Evolutionary conservation across 37 sponge, comb jelly and placozoan genomes (phyloP).

Genomic region (Petrosia ficiformis): DNA sequence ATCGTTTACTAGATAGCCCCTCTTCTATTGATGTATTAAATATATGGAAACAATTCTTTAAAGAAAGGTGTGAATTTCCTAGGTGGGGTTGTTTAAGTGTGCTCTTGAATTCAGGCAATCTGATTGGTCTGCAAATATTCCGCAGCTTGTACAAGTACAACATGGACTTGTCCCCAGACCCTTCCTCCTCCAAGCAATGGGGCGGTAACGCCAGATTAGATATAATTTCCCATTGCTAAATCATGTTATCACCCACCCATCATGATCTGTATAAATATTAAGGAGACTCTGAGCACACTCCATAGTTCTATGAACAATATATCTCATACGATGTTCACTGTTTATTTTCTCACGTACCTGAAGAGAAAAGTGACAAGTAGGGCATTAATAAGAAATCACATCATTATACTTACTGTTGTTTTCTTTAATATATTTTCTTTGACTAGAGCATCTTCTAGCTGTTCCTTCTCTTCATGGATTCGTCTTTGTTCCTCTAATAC

Average conservation of each 20-base stretch:
- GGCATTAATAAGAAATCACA: not conserved
- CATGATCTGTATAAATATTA: slow-evolving; percentile 82
- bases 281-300: slow-evolving; percentile 58
- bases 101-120: no score
- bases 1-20: no score
- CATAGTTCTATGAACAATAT: slow-evolving; percentile 57
- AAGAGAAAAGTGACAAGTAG: not conserved
- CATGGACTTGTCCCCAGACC: no score
- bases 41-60: no score
- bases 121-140: no score
- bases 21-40: no score
- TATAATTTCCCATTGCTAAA: no score
- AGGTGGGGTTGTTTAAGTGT: no score
- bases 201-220: no score
- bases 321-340: slow-evolving; percentile 78
- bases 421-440: slow-evolving; percentile 87
- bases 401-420: slow-evolving; percentile 37
- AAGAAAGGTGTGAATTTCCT: no score
- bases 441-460: slow-evolving; percentile 87
- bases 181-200: no score
- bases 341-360: slow-evolving; percentile 85
- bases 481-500: slow-evolving; percentile 88
- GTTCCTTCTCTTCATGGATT: slow-evolving; percentile 92
- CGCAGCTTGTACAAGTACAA: no score
- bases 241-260: slow-evolving; percentile 77